phyloP scores from a whole-genome alignment of 2,888 invertebrate species.

The Tineola bisselliella region DNA sequence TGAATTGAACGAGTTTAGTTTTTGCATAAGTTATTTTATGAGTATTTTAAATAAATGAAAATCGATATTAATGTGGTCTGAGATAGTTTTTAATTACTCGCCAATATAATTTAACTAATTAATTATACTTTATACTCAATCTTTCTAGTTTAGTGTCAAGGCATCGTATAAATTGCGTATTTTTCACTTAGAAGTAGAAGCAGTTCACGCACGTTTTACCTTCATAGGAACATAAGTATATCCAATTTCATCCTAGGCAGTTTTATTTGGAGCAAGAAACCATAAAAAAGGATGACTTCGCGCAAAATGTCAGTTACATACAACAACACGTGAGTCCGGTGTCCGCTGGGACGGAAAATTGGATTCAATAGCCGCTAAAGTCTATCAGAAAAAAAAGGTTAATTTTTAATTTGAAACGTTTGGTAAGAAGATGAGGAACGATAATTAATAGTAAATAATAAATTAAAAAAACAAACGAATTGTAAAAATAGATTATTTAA shows the following conservation, averaged over 20 bases:
- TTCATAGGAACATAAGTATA: background rate
- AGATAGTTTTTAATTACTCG: too few relatives aligned
- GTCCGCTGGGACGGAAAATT: conserved; percentile 11
- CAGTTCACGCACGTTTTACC: background rate
- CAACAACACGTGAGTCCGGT: background rate
- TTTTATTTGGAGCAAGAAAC: conserved; percentile 5
- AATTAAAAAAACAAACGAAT: too few relatives aligned
- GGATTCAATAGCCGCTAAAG: conserved; percentile 10
- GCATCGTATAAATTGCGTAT: too few relatives aligned
- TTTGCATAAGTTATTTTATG: too few relatives aligned
- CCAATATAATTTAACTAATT: too few relatives aligned
- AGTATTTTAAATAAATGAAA: too few relatives aligned
- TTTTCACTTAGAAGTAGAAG: background rate
- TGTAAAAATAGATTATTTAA: too few relatives aligned
- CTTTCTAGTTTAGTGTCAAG: too few relatives aligned
- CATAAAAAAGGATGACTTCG: conserved; percentile 11
- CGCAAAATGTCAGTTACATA: conserved; percentile 12
- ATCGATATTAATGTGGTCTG: too few relatives aligned
- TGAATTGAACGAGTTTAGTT: too few relatives aligned
- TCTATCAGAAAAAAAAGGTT: background rate
- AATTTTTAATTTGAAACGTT: conserved; percentile 3
- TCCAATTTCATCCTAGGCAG: background rate
- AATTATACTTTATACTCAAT: too few relatives aligned
- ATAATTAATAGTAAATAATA: too few relatives aligned
- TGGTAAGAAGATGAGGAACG: background rate